phyloP scores from a whole-genome alignment of 2,797 vertebrate genomes.

The Acipenser oxyrinchus region DNA sequence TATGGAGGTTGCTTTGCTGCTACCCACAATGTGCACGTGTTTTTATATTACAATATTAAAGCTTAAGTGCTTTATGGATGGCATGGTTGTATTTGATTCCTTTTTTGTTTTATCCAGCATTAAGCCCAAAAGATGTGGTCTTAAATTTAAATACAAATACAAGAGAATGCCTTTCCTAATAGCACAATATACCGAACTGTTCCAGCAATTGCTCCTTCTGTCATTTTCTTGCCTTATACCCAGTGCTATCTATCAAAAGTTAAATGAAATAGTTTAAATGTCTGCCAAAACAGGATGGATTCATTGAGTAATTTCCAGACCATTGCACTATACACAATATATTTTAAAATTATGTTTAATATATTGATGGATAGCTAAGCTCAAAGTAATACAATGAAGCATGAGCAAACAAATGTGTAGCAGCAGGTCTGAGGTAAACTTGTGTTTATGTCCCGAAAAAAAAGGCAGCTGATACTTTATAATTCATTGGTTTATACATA shows the following conservation, averaged over 20 bases:
- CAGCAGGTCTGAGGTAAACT: not conserved
- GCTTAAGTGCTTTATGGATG: conserved; percentile 27
- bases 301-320: conserved; percentile 2
- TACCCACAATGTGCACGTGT: conserved; percentile 27
- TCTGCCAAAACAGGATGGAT: not conserved
- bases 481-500: no score
- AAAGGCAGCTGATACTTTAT: no score
- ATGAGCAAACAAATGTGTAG: not conserved
- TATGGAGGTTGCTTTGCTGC: conserved; percentile 22
- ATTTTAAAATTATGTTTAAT: not conserved
- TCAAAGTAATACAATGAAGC: not conserved
- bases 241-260: conserved; percentile 11
- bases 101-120: not conserved
- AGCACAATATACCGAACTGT: conserved; percentile 3
- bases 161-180: conserved; percentile 2
- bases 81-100: conserved; percentile 29
- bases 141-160: conserved; percentile 3
- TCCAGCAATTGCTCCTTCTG: not conserved
- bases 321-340: conserved; percentile 11
- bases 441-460: no score
- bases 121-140: conserved; percentile 1
- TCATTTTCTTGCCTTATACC: conserved; percentile 4
- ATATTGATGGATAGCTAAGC: conserved; percentile 1
- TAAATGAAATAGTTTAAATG: conserved; percentile 14
- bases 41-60: conserved; percentile 17